A percentile compares a stretch with the other conserved stretches of the same genome.
Conservation (phyloP, 2,797 vertebrate species). For the Acipenser oxyrinchus region DNA sequence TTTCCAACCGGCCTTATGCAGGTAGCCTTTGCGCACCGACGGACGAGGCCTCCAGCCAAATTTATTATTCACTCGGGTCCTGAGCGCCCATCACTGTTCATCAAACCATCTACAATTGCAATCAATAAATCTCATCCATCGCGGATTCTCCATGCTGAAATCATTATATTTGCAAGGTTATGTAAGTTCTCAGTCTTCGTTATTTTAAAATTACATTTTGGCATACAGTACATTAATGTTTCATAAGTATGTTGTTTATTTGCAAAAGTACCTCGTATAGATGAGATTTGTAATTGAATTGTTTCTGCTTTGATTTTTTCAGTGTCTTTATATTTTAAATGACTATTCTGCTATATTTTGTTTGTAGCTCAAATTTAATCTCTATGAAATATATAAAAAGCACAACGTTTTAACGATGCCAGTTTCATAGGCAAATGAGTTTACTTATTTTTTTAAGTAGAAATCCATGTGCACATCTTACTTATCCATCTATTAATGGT, state of each 20-base stretch:
- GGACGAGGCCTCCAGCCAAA: too few relatives aligned
- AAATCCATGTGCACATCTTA: background rate
- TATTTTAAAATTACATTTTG: background rate
- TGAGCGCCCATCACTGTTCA: too few relatives aligned
- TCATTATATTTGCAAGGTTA: too few relatives aligned
- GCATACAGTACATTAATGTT: background rate
- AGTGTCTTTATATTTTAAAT: slow-evolving; percentile 2
- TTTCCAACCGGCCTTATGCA: too few relatives aligned
- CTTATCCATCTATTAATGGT: background rate
- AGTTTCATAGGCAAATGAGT: background rate
- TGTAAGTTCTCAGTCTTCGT: background rate
- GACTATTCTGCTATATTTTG: background rate
- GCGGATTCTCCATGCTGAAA: too few relatives aligned
- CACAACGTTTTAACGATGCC: slow-evolving; percentile 1
- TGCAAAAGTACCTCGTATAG: slow-evolving; percentile 1
- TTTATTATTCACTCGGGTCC: too few relatives aligned
- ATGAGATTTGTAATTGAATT: slow-evolving; percentile 5
- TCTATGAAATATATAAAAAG: background rate
- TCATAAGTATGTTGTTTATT: background rate
- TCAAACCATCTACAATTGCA: too few relatives aligned
- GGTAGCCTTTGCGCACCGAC: too few relatives aligned
- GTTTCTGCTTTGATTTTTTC: slow-evolving; percentile 3
- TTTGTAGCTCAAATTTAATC: background rate
- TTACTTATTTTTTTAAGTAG: slow-evolving; percentile 2
- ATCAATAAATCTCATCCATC: too few relatives aligned